Conservation (phyloP, 2,888 invertebrate genomes). For the Conistra vaccinii region DNA sequence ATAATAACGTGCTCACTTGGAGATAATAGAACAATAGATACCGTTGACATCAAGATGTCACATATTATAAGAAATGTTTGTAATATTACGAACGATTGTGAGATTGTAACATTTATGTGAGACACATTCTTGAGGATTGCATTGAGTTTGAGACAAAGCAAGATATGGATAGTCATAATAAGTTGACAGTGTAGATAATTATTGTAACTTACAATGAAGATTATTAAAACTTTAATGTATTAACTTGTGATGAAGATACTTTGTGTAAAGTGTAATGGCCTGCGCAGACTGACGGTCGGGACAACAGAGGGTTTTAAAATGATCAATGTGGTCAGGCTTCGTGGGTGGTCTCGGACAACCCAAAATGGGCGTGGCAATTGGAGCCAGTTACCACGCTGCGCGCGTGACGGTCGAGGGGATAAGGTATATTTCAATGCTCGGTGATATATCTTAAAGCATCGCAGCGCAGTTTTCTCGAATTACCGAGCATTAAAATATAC, state of each 20-base stretch:
- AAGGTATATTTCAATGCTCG: no score
- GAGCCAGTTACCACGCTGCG: no score
- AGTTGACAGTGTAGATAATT: background rate
- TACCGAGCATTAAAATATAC: no score
- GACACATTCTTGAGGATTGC: conserved; percentile 16
- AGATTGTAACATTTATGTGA: background rate
- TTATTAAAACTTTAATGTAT: background rate
- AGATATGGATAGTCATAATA: background rate
- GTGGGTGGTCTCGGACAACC: no score
- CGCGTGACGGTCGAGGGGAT: no score
- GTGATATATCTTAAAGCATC: no score
- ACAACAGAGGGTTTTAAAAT: no score
- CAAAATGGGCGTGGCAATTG: no score
- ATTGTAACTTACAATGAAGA: background rate
- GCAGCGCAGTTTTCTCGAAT: no score
- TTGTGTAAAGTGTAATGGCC: no score
- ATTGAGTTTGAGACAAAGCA: background rate
- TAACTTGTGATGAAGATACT: background rate
- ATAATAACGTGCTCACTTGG: background rate
- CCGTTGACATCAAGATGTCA: background rate
- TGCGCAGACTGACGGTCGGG: no score
- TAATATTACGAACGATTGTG: background rate
- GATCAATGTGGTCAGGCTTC: no score
- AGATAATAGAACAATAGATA: conserved; percentile 11
- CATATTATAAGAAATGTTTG: background rate